Conservation (phyloP, 2,113 vertebrate species). For the Alexandromys fortis region DNA sequence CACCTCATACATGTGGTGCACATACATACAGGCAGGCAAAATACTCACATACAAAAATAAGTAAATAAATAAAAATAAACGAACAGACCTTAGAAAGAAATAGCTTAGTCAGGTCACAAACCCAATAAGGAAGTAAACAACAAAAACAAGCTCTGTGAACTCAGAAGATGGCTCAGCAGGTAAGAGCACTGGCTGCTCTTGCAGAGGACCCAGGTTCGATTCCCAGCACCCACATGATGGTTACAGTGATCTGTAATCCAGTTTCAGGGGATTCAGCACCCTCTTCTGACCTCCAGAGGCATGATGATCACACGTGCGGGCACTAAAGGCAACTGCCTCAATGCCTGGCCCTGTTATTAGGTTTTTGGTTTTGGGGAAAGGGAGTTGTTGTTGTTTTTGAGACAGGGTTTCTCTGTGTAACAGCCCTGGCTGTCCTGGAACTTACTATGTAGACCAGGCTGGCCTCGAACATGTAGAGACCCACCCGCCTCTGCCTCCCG, state of each 20-base stretch:
- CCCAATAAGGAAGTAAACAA: background rate
- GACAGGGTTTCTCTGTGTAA: too few relatives aligned
- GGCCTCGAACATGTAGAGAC: too few relatives aligned
- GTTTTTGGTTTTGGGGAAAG: too few relatives aligned
- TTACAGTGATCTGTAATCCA: too few relatives aligned
- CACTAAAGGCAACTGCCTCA: background rate
- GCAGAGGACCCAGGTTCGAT: background rate
- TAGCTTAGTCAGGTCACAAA: background rate
- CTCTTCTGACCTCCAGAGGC: background rate
- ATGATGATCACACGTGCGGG: background rate
- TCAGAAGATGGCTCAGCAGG: background rate
- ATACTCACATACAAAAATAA: too few relatives aligned
- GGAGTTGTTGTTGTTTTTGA: too few relatives aligned
- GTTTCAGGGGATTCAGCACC: too few relatives aligned
- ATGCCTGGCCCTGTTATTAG: background rate
- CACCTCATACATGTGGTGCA: background rate
- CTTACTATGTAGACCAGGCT: too few relatives aligned
- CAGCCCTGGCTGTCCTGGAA: too few relatives aligned
- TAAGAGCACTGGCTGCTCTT: background rate
- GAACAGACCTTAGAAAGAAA: background rate
- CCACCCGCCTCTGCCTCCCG: too few relatives aligned
- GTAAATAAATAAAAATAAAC: background rate
- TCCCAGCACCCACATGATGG: too few relatives aligned
- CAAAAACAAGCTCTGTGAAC: background rate
- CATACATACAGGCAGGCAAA: background rate